Percentiles rank a stretch among this genome's conserved stretches.
Conservation (phyloP, 2,113 vertebrate species). For the Melanotaenia duboulayi region DNA sequence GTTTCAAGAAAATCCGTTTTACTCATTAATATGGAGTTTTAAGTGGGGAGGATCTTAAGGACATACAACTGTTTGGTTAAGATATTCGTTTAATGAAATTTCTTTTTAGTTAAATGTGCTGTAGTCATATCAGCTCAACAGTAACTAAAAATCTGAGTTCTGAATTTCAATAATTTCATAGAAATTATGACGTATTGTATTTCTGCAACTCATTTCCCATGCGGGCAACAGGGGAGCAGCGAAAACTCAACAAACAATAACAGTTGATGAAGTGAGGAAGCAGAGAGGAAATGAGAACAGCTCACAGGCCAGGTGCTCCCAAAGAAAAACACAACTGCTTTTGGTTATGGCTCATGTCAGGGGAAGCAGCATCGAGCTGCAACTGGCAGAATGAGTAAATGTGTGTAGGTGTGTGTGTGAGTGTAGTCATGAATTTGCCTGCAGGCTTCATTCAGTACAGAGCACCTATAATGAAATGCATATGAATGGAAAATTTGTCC, state of each 20-base stretch:
- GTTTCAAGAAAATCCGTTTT: not conserved
- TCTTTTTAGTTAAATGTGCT: slow-evolving; percentile 1
- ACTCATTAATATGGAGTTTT: slow-evolving; percentile 5
- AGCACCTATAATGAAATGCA: slow-evolving; percentile 13
- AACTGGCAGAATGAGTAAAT: slow-evolving; percentile 11
- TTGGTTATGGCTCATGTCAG: slow-evolving; percentile 43
- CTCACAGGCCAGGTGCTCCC: slow-evolving; percentile 55
- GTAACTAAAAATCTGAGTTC: not conserved
- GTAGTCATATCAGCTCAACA: slow-evolving; percentile 9
- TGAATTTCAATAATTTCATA: not conserved
- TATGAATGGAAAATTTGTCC: slow-evolving; percentile 19
- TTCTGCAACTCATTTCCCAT: slow-evolving; percentile 64
- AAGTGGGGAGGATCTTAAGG: not conserved
- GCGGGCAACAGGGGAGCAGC: slow-evolving; percentile 34
- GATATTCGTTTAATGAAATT: not conserved
- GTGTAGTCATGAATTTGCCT: not conserved
- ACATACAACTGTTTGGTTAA: not conserved
- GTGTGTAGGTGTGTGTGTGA: slow-evolving; percentile 22
- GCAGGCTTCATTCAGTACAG: slow-evolving; percentile 1
- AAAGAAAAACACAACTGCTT: slow-evolving; percentile 62
- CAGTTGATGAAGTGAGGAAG: slow-evolving; percentile 52
- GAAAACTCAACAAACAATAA: slow-evolving; percentile 58
- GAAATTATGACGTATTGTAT: slow-evolving; percentile 32
- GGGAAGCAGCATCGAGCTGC: slow-evolving; percentile 24
- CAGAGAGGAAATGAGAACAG: slow-evolving; percentile 68